Conservation (phyloP, 2,113 vertebrate species). For the Scartelaos histophorus region DNA sequence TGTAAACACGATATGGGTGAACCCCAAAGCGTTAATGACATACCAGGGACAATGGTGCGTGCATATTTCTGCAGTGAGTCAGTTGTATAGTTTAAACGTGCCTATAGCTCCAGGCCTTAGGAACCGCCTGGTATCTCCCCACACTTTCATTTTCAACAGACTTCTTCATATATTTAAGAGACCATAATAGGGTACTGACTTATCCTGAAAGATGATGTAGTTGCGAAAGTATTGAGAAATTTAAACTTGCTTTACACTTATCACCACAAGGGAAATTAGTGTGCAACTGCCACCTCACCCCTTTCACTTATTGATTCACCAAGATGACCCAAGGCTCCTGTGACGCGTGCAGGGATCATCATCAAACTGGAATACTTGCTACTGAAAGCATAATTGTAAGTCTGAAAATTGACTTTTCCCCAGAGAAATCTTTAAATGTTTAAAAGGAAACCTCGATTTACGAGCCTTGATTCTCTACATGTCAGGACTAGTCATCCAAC, state of each 20-base stretch:
- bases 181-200: neutral
- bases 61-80: slow-evolving; percentile 9
- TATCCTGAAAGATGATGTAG: neutral
- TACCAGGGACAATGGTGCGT: slow-evolving; percentile 15
- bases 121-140: neutral
- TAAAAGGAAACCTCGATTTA: neutral
- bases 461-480: neutral
- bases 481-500: neutral
- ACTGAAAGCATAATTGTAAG: neutral
- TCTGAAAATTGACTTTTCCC: neutral
- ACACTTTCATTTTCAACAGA: neutral
- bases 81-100: slow-evolving; percentile 24
- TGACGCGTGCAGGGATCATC: neutral
- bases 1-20: slow-evolving; percentile 24
- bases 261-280: neutral
- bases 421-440: neutral
- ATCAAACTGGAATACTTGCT: neutral
- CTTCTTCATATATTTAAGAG: neutral
- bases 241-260: neutral
- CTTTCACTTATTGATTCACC: neutral
- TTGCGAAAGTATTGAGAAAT: neutral
- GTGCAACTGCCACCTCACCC: neutral
- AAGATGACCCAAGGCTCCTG: neutral
- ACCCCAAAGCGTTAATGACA: slow-evolving; percentile 31
- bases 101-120: slow-evolving; percentile 9